Evolutionary conservation across 2,797 vertebrate species (phyloP), one percentile per base, ranked within the genome.

Genomic region (Parotocinclus haroldoi): DNA sequence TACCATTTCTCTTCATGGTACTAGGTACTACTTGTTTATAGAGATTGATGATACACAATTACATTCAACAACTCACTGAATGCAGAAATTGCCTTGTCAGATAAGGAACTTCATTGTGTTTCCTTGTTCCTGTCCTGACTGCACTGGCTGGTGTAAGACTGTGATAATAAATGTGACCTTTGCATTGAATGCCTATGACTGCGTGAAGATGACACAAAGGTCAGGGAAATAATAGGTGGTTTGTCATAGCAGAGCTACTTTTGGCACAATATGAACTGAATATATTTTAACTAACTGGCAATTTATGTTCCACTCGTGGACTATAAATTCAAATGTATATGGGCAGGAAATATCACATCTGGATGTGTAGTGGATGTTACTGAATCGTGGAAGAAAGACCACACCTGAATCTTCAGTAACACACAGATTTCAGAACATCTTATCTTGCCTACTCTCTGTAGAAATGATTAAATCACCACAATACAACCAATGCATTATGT

Each of bases 21-120:
- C 45, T 27, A 27, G 27, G 27, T 27, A 27, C 27, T 27, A 27
- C 27, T 27, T 27, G 27, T 27, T 5, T 27, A 27, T 27, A 2
- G 27, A 27, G 27, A 27, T 27, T 27, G 27, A 27, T 27, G 27
- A 2, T 27, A 27, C 45, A 46, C 45, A 46, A 46, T 46, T n/a
- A 46, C 27, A 46, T 46, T 46, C 45, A 46, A 12, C n/a, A 11
- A n/a, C n/a, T n/a, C n/a, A n/a, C n/a, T n/a, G 11, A 11, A 46
- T 46, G 45, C 45, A 12, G 3, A 46, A 12, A 46, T n/a, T 46
- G 12, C n/a, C 45, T 46, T 46, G 5, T 13, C 7, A 18, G 53
- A 57, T 50, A 63, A 63, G 57, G 40, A 69, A 17, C 51, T 51
- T 63, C 8, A 10, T 62, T 64, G 39, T 54, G n/a, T 37, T 39